These are phyloP conservation scores for Sternarchorhynchus goeldii DNA, from an alignment of 2,797 vertebrate genomes.

Conservation along the genomic window DNA sequence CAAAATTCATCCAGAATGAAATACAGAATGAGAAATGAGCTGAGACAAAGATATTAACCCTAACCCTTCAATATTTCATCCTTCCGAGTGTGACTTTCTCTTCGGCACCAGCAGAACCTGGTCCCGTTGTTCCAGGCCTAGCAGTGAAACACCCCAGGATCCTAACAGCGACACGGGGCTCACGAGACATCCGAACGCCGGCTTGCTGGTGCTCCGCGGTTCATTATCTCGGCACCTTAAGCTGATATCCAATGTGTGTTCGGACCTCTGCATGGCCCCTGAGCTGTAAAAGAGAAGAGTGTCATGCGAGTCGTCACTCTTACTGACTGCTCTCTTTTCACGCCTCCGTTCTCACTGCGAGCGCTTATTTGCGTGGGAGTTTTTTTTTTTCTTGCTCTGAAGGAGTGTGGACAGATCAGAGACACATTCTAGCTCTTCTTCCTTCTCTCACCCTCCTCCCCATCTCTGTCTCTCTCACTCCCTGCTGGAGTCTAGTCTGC, in stretches of 20 bases:
- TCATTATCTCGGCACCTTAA: conserved; percentile 53
- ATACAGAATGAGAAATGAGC: conserved; percentile 31
- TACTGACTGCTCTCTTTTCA: neutral
- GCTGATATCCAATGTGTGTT: conserved; percentile 38
- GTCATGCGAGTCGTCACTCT: conserved; percentile 21
- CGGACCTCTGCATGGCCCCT: conserved; percentile 7
- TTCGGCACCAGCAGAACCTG: neutral
- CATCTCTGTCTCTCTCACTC: conserved; percentile 27
- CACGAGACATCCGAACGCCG: too few species aligned
- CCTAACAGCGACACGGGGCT: too few species aligned
- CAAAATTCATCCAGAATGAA: conserved; percentile 37
- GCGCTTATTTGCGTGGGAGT: conserved; percentile 54
- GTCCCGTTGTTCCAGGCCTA: too few species aligned
- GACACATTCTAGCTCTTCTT: conserved; percentile 39
- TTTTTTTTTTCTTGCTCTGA: conserved; percentile 31
- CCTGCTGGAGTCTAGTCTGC: conserved; percentile 36
- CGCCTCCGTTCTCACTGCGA: conserved; percentile 20
- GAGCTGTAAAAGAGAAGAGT: neutral
- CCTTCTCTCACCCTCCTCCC: conserved; percentile 24
- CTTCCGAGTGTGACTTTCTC: conserved; percentile 34
- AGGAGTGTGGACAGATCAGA: conserved; percentile 44
- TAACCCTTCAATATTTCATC: conserved; percentile 42
- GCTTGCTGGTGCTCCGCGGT: neutral
- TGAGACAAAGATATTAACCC: conserved; percentile 33
- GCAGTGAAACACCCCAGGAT: too few species aligned